Evolutionary conservation across 1,140 invertebrate genomes (phyloP).

Genomic region (Euglossa dilemma): DNA sequence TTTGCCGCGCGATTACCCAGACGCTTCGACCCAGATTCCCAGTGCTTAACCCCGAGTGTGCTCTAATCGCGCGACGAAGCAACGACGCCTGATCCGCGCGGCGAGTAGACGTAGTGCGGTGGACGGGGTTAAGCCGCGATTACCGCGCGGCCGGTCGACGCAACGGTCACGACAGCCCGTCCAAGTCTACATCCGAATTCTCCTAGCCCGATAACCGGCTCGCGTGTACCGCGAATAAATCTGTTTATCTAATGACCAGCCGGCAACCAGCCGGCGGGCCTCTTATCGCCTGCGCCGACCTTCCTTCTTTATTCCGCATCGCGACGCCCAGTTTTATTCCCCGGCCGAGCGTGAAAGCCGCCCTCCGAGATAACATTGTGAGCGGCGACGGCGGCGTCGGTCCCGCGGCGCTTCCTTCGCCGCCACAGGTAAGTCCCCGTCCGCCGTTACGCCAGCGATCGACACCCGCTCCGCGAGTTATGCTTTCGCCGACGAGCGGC

Average conservation of each 20-base stretch:
- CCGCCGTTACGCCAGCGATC: constrained; percentile 20
- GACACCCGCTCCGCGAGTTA: constrained; percentile 42
- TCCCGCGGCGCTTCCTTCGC: constrained; percentile 27
- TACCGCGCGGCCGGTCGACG: constrained; percentile 4
- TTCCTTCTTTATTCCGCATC: constrained; percentile 45
- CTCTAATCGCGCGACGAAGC: background rate
- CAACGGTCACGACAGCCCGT: constrained; percentile 21
- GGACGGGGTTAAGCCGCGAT: constrained; percentile 32
- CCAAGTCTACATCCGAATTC: constrained; percentile 39
- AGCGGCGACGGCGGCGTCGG: constrained; percentile 29
- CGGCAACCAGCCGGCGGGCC: background rate
- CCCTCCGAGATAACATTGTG: constrained; percentile 34
- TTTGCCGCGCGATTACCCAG: background rate
- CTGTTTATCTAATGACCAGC: constrained; percentile 47
- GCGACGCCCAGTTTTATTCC: constrained; percentile 34
- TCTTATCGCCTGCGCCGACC: constrained; percentile 28
- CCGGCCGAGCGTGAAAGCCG: constrained; percentile 34
- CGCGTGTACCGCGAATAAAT: constrained; percentile 48
- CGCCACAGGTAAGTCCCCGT: constrained; percentile 51
- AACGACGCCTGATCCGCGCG: constrained; percentile 6
- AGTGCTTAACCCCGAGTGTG: background rate
- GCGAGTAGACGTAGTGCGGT: background rate
- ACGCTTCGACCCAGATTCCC: constrained; percentile 6
- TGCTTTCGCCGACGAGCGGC: constrained; percentile 17
- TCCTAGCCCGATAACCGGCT: constrained; percentile 36